phyloP scores from a whole-genome alignment of 1,140 invertebrate species.

The Brevipalpus yothersi region DNA sequence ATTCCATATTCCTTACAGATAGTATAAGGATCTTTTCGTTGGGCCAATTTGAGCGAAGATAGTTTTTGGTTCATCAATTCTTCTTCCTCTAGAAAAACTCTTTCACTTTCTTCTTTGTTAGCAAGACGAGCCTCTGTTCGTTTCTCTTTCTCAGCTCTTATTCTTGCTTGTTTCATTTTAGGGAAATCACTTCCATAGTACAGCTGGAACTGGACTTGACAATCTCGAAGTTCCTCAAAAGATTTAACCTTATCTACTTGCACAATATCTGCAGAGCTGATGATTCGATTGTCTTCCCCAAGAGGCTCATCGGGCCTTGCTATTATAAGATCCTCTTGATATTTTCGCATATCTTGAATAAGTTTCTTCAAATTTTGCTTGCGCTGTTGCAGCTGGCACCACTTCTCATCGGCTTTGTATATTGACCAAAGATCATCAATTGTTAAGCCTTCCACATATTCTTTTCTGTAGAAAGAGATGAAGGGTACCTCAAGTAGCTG shows the following conservation, averaged over 20 bases:
- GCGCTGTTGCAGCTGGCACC: conserved; percentile 70
- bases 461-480: conserved; percentile 94
- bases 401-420: conserved; percentile 85
- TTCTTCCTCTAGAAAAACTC: conserved; percentile 21
- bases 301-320: conserved; percentile 55
- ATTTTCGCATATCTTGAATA: conserved; percentile 76
- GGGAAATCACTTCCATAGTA: conserved; percentile 69
- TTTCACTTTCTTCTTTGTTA: conserved; percentile 8
- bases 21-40: conserved; percentile 58
- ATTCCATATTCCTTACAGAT: conserved; percentile 60
- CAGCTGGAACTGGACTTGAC: conserved; percentile 72
- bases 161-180: conserved; percentile 46
- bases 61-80: conserved; percentile 25
- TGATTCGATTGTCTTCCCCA: conserved; percentile 41
- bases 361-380: conserved; percentile 57
- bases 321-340: conserved; percentile 55
- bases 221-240: conserved; percentile 68
- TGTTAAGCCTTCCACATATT: conserved; percentile 79
- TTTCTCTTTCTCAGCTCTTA: conserved; percentile 28
- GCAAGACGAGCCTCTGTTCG: neutral
- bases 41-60: conserved; percentile 29
- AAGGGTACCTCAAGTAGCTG: conserved; percentile 75
- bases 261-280: conserved; percentile 12
- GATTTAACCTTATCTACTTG: conserved; percentile 38
- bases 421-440: conserved; percentile 94